Evolutionary conservation across 2,888 invertebrate species (phyloP).

Genomic region (Helicoverpa assulta): DNA sequence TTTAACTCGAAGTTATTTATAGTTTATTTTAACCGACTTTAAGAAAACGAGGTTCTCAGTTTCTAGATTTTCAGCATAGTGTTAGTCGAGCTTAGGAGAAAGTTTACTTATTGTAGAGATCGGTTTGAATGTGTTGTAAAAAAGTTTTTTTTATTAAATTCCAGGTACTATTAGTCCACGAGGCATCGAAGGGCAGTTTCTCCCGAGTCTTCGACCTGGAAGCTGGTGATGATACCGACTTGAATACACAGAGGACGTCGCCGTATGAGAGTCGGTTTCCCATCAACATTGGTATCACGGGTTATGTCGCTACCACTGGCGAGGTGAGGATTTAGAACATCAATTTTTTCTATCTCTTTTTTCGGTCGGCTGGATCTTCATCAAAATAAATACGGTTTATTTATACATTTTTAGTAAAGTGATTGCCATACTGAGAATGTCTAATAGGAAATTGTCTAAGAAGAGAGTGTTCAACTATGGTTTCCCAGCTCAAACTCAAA

Average conservation of each 20-base stretch:
- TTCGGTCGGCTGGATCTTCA: too few relatives aligned
- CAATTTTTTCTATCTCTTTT: background rate
- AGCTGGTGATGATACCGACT: constrained; percentile 96
- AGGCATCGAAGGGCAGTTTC: constrained; percentile 97
- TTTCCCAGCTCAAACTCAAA: too few relatives aligned
- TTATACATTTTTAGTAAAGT: too few relatives aligned
- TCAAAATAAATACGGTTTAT: too few relatives aligned
- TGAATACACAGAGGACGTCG: constrained; percentile 94
- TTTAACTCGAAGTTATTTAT: background rate
- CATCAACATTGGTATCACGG: constrained; percentile 98
- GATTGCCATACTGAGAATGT: too few relatives aligned
- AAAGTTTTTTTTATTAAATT: constrained; percentile 48
- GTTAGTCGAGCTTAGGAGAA: too few relatives aligned
- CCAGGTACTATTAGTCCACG: constrained; percentile 96
- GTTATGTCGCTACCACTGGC: constrained; percentile 98
- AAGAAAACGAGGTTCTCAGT: too few relatives aligned
- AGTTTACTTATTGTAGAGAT: too few relatives aligned
- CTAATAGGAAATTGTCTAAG: too few relatives aligned
- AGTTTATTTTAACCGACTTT: constrained; percentile 1
- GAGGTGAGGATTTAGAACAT: constrained; percentile 92
- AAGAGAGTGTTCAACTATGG: too few relatives aligned
- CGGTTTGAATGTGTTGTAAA: too few relatives aligned
- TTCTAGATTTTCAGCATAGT: too few relatives aligned
- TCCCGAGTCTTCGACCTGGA: constrained; percentile 98
- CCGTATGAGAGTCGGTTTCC: constrained; percentile 98